These are phyloP conservation scores for Lumbricus terrestris DNA, from an alignment of 2,888 invertebrate species.

Conservation along the genomic window DNA sequence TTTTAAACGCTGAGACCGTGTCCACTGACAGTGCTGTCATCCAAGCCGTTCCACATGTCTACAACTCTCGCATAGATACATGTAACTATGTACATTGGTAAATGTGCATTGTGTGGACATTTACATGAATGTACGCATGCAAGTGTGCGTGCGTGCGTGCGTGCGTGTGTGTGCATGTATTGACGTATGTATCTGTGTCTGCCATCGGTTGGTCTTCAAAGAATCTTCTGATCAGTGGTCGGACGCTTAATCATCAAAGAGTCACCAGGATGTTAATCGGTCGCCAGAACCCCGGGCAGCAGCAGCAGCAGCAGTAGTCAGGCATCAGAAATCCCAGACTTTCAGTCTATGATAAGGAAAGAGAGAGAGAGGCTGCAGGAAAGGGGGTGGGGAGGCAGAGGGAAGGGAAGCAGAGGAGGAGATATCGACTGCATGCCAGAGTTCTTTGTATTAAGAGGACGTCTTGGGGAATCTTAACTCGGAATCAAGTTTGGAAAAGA, in stretches of 20 bases:
- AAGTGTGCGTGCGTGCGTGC: background rate
- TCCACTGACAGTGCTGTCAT: no score
- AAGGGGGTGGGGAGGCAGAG: background rate
- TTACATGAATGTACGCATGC: background rate
- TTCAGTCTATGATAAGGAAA: background rate
- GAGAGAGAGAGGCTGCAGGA: background rate
- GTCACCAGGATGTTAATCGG: background rate
- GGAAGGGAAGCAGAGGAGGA: background rate
- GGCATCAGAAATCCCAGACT: conserved; percentile 3
- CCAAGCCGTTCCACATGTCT: no score
- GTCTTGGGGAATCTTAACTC: background rate
- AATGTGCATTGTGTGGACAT: background rate
- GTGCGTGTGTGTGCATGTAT: background rate
- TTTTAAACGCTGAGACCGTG: no score
- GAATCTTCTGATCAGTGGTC: background rate
- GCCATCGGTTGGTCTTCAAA: background rate
- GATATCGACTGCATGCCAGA: conserved; percentile 3
- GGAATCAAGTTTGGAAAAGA: background rate
- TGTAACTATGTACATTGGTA: background rate
- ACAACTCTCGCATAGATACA: no score
- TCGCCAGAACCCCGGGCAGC: background rate
- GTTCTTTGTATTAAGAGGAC: background rate
- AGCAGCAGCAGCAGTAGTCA: no score
- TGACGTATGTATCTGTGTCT: no score
- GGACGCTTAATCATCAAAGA: background rate